Base-by-base conservation (phyloP, 2,888 invertebrate genomes). In the Scaeva pyrastri region DNA sequence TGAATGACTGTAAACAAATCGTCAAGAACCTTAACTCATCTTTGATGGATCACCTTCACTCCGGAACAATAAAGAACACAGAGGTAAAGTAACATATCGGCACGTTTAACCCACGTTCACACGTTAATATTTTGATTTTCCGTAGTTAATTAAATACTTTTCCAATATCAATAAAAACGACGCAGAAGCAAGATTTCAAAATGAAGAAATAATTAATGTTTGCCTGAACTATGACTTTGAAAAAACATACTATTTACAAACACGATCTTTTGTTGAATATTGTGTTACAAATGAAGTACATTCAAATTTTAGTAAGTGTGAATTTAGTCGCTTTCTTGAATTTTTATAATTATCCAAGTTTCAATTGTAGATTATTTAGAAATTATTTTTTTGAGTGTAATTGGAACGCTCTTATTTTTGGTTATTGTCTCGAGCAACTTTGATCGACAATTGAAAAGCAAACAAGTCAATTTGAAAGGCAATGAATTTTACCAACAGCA, bases 211-310 rank as follows among this genome's bases (percentile, higher is more conserved):
- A n/a, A 88, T 91, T 21, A 90, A 90, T 16, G 89, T 86, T 66
- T 91, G 91, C 21, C 73, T 91, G 0, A 91, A 91, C 76, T 85
- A 87, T 39, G 88, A 89, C n/a, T 90, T 90, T 31, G 62, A 89
- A 12, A 82, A 88, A 12, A 83, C 76, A 1, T 88, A 89, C n/a
- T 76, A 88, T n/a, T 88, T 89, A 52, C 70, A 86, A 8, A 76
- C 91, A n/a, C 89, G 89, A 36, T 90, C 90, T 58, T 90, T 73
- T 70, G 88, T 91, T 36, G 90, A 91, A 81, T 91, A 91, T 62
- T 91, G 91, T 77, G 91, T 89, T 6, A 43, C 88, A 10, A 84
- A 89, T 2, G 85, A 89, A 11, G 82, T 81, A 5, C 41, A 62
- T 0, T 31, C 88, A 66, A 72, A 80, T 23, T 85, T 88, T 39